phyloP scores from a whole-genome alignment of 1,140 invertebrate species.

The Oreohelix idahoensis region DNA sequence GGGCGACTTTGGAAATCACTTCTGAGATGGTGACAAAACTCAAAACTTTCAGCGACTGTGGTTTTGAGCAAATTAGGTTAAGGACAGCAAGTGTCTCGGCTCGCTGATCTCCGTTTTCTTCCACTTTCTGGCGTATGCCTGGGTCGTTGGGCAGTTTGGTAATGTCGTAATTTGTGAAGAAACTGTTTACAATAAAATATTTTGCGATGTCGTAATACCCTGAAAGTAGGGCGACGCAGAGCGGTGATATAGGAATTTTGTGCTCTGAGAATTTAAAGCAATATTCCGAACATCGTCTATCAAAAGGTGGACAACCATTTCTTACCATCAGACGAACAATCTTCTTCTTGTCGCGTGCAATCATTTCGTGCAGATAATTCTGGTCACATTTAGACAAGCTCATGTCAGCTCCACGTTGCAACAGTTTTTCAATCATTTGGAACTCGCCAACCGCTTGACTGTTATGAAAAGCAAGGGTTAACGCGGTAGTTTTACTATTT shows the following conservation, averaged over 20 bases:
- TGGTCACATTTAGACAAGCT: not conserved
- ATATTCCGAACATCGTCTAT: slow-evolving; percentile 9
- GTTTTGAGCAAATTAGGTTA: no score
- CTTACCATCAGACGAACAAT: slow-evolving; percentile 14
- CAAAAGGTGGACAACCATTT: slow-evolving; percentile 30
- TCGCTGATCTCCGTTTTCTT: not conserved
- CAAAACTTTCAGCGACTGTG: not conserved
- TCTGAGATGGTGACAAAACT: not conserved
- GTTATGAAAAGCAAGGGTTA: not conserved
- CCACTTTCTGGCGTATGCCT: not conserved
- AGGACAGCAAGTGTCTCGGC: not conserved
- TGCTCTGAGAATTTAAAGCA: slow-evolving; percentile 1
- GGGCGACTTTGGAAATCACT: not conserved
- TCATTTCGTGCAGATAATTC: slow-evolving; percentile 15
- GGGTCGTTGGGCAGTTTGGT: not conserved
- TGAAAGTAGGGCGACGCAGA: slow-evolving; percentile 17
- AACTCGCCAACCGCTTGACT: not conserved
- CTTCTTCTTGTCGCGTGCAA: not conserved
- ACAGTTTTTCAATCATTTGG: not conserved
- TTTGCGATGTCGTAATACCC: not conserved
- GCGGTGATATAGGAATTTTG: slow-evolving; percentile 9
- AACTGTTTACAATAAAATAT: slow-evolving; percentile 18
- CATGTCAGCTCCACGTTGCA: not conserved
- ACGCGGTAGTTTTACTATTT: not conserved
- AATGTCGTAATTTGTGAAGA: slow-evolving; percentile 18